phyloP scores from a whole-genome alignment of 2,797 vertebrate species.

The Acipenser transmontanus region DNA sequence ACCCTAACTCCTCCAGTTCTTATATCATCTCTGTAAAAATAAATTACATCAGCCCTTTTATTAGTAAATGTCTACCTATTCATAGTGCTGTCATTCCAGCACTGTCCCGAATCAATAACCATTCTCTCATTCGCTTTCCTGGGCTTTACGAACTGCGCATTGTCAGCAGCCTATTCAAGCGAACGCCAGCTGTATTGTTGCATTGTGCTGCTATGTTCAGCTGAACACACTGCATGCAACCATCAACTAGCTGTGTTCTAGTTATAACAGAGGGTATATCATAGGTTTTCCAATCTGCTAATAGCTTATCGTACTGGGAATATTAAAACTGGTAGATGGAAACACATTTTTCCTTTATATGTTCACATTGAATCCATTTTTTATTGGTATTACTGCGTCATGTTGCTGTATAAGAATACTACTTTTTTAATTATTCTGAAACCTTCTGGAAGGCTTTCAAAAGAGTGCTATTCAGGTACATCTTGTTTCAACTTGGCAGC shows the following conservation, averaged over 20 bases:
- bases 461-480: too few relatives aligned
- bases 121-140: slow-evolving; percentile 51
- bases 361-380: too few relatives aligned
- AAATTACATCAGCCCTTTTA: slow-evolving; percentile 55
- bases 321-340: too few relatives aligned
- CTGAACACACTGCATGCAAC: background rate
- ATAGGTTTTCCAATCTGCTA: background rate
- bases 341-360: too few relatives aligned
- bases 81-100: slow-evolving; percentile 44
- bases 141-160: slow-evolving; percentile 76
- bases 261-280: background rate
- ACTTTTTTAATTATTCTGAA: too few relatives aligned
- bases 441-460: too few relatives aligned
- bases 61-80: slow-evolving; percentile 39
- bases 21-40: slow-evolving; percentile 36
- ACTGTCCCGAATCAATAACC: slow-evolving; percentile 55
- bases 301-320: too few relatives aligned
- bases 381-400: too few relatives aligned
- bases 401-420: too few relatives aligned
- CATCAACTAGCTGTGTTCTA: background rate
- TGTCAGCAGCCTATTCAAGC: slow-evolving; percentile 51
- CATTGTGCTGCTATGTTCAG: slow-evolving; percentile 37
- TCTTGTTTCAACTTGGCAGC: too few relatives aligned
- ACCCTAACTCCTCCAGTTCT: background rate
- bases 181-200: slow-evolving; percentile 30